Evolutionary conservation across 2,113 vertebrate species (phyloP).

Genomic region (Phylloscopus trochilus): DNA sequence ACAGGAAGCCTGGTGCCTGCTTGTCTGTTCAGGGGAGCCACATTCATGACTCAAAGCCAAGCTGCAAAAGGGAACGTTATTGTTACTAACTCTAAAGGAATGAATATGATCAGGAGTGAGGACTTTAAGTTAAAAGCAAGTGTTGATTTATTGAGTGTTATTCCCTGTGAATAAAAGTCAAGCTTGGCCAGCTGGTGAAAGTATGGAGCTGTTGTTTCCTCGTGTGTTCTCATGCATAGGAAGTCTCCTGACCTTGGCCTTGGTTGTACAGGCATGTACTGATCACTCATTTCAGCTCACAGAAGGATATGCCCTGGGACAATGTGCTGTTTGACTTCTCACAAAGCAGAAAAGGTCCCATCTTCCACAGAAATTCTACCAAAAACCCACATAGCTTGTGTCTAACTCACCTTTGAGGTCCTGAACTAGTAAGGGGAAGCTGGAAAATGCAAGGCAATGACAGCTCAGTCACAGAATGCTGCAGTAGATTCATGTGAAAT

Average conservation of each 20-base stretch:
- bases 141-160: constrained; percentile 54
- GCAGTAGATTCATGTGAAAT: background rate
- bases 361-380: background rate
- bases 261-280: background rate
- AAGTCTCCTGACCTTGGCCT: constrained; percentile 24
- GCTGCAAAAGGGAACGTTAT: constrained; percentile 4
- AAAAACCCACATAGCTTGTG: background rate
- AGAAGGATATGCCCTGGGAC: background rate
- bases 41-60: constrained; percentile 54
- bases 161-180: constrained; percentile 10
- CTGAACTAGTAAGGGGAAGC: background rate
- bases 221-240: background rate
- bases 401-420: background rate
- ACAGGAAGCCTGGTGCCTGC: constrained; percentile 66
- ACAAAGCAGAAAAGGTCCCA: background rate
- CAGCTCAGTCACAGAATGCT: background rate
- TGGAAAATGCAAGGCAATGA: background rate
- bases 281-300: background rate
- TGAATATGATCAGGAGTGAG: constrained; percentile 1
- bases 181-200: constrained; percentile 24
- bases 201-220: constrained; percentile 26
- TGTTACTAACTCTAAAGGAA: constrained; percentile 18
- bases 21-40: constrained; percentile 56
- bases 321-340: constrained; percentile 27
- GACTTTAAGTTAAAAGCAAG: background rate